phyloP scores from a whole-genome alignment of 23 tunicate species.

The Botrylloides violaceus region DNA sequence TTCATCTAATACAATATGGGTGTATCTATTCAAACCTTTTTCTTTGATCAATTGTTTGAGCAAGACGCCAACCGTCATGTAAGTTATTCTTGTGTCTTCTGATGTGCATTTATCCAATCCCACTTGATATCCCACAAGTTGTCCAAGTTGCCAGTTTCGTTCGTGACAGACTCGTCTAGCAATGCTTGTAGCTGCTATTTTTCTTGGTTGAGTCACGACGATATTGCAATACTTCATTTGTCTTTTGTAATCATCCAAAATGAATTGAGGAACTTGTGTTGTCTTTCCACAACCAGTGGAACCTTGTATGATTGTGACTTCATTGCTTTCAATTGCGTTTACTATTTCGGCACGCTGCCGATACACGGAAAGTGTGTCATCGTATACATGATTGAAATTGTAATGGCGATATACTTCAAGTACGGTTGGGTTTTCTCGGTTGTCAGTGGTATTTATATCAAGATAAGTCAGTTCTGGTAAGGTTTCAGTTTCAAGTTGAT shows the following conservation, averaged over 20 bases:
- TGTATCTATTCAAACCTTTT: slow-evolving; percentile 48
- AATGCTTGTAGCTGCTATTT: slow-evolving; percentile 76
- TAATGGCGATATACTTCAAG: slow-evolving; percentile 29
- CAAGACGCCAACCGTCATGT: slow-evolving; percentile 87
- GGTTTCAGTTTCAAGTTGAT: slow-evolving; percentile 44
- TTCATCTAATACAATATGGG: slow-evolving; percentile 94
- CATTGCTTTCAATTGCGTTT: slow-evolving; percentile 5
- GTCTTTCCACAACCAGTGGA: slow-evolving; percentile 98
- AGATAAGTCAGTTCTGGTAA: slow-evolving; percentile 23
- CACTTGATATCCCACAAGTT: slow-evolving; percentile 94
- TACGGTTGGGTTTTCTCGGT: not conserved
- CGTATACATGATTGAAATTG: slow-evolving; percentile 26
- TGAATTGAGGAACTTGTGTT: slow-evolving; percentile 93
- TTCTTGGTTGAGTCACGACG: slow-evolving; percentile 86
- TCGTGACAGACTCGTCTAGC: slow-evolving; percentile 81
- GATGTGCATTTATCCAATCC: slow-evolving; percentile 81
- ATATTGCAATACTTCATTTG: slow-evolving; percentile 56
- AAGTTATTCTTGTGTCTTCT: slow-evolving; percentile 72
- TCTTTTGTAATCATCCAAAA: slow-evolving; percentile 62
- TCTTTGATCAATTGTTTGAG: slow-evolving; percentile 48
- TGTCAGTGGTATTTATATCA: not conserved
- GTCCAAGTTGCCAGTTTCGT: slow-evolving; percentile 70
- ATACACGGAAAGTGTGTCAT: slow-evolving; percentile 29
- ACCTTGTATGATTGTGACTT: slow-evolving; percentile 87
- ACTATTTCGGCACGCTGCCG: slow-evolving; percentile 23